Evolutionary conservation across 1,140 invertebrate genomes (phyloP).

Genomic region (Aradophagus sp.): DNA sequence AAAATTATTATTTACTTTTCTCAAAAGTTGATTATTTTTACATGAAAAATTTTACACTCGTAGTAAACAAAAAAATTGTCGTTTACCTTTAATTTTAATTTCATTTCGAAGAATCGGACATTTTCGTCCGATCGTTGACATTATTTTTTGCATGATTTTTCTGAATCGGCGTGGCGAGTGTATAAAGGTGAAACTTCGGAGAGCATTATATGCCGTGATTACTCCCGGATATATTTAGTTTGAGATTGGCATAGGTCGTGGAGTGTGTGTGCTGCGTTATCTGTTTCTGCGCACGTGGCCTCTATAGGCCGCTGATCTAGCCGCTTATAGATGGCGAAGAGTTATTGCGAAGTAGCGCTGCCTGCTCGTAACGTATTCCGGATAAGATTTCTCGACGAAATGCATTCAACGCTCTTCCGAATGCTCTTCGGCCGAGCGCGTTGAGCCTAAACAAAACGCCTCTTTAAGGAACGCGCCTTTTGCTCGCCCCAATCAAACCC

Average conservation of each 20-base stretch:
- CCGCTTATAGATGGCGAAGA: slow-evolving; percentile 64
- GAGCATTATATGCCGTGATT: slow-evolving; percentile 59
- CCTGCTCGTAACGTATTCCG: slow-evolving; percentile 32
- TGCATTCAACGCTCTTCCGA: slow-evolving; percentile 26
- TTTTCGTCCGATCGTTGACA: no score
- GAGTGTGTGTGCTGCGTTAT: slow-evolving; percentile 62
- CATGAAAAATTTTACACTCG: no score
- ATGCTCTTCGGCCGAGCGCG: slow-evolving; percentile 18
- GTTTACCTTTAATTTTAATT: no score
- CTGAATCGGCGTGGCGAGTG: no score
- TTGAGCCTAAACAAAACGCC: slow-evolving; percentile 10
- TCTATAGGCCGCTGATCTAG: slow-evolving; percentile 62
- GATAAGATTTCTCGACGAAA: slow-evolving; percentile 45
- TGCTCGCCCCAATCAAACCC: no score
- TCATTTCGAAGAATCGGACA: no score
- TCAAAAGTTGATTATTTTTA: no score
- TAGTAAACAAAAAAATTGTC: no score
- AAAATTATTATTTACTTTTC: no score
- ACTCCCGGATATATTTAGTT: slow-evolving; percentile 70
- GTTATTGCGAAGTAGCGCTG: slow-evolving; percentile 50
- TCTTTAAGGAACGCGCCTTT: no score
- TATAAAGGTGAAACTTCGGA: slow-evolving; percentile 21
- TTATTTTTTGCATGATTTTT: no score
- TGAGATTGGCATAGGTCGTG: slow-evolving; percentile 71
- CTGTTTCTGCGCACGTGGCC: slow-evolving; percentile 69